Evolutionary conservation across 2,888 invertebrate species (phyloP), one percentile per base, ranked within the genome.

Genomic region (Tortrix viridana): DNA sequence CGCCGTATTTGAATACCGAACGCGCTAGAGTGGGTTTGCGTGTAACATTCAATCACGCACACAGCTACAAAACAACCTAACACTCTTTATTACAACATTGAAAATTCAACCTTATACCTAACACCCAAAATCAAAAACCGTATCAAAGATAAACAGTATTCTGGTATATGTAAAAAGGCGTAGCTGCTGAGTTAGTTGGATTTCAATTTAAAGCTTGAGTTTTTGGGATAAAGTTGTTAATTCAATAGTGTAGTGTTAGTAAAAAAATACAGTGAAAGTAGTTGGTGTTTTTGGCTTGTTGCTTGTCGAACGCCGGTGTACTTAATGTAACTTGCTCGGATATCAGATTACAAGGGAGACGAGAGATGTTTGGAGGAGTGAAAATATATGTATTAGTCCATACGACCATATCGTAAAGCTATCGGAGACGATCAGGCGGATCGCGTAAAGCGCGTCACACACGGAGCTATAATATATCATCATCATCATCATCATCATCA

Each of bases 21-120:
- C 65, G 60, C 56, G 37, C 41, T 61, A 58, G 77, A 82, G 82
- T 81, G 81, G 68, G 74, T 82, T 82, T 80, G 74, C 79, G 71
- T 83, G 83, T 83, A 78, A 68, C 80, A 70, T 72, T 77, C 77
- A 70, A 74, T 80, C 77, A 73, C 32, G 3, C 26, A 20, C 41
- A 7, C 22, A 47, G 18, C 9, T 14, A 52, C 1, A 26, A 19
- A 46, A 48, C 18, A 9, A 47, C 48, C 6, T 46, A 63, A 63
- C 41, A 9, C 26, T 19, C 41, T 9, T 3, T 19, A 12, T 19
- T 38, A 23, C 19, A 50, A 12, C 61, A 49, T n/a, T 41, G n/a
- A 9, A 57, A 18, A 26, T 5, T 48, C 26, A 32, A 48, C 57
- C 52, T 14, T 53, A 53, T 37, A 20, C 19, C 26, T 1, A 26